Conservation (phyloP, 2,113 vertebrate species). For the Isichthys henryi region DNA sequence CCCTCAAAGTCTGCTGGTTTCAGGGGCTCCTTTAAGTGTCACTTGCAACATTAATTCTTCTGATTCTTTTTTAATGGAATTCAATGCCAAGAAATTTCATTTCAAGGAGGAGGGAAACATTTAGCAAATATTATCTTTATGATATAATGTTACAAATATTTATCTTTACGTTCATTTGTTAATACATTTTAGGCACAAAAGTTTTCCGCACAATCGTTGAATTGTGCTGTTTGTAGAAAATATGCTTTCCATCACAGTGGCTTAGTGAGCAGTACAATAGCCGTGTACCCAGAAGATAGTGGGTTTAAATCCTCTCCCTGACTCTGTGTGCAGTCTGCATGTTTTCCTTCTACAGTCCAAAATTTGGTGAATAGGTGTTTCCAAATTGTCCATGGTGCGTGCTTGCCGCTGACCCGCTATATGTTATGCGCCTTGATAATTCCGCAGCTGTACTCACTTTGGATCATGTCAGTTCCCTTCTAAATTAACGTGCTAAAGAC, state of each 20-base stretch:
- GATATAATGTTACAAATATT: neutral
- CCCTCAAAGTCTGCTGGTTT: neutral
- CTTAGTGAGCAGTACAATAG: neutral
- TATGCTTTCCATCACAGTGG: neutral
- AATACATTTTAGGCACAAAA: neutral
- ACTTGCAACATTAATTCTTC: neutral
- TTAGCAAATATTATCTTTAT: neutral
- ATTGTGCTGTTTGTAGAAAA: neutral
- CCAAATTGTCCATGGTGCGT: neutral
- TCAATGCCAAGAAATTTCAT: neutral
- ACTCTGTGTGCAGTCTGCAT: neutral
- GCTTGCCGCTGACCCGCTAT: neutral
- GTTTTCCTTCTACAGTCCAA: neutral
- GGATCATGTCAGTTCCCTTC: neutral
- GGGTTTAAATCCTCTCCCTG: neutral
- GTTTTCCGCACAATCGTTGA: neutral
- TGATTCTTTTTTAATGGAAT: neutral
- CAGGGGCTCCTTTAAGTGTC: neutral
- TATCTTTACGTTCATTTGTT: neutral
- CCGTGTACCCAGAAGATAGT: neutral
- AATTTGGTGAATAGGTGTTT: neutral
- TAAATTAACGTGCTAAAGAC: neutral
- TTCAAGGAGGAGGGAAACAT: neutral
- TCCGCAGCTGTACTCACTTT: neutral
- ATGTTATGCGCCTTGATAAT: neutral